phyloP scores from a whole-genome alignment of 2,797 vertebrate genomes.

The Sebastolobus alascanus region DNA sequence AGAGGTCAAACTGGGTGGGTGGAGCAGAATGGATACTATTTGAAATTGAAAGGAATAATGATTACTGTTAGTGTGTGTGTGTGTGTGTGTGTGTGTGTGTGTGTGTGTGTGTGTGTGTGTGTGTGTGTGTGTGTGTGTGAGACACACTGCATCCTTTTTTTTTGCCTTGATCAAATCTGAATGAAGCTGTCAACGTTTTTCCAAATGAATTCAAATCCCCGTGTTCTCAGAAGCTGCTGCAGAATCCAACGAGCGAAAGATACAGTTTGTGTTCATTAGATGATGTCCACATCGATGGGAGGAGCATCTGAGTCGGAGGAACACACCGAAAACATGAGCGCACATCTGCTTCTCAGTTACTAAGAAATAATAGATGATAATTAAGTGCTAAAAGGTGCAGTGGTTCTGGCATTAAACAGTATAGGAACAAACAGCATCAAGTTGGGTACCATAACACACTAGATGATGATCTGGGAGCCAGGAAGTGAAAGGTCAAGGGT shows the following conservation, averaged over 20 bases:
- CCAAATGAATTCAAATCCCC: not conserved
- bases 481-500: conserved; percentile 29
- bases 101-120: conserved; percentile 5
- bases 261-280: not conserved
- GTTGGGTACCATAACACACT: not conserved
- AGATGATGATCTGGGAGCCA: not conserved
- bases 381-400: not conserved
- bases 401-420: not conserved
- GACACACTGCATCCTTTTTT: not conserved
- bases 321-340: too few species aligned
- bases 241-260: not conserved
- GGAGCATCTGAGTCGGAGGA: not conserved
- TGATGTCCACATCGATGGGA: not conserved
- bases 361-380: not conserved
- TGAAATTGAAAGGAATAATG: conserved; percentile 53
- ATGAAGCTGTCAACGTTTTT: conserved; percentile 15
- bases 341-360: too few species aligned
- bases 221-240: not conserved
- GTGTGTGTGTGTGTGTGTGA: not conserved
- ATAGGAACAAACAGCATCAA: conserved; percentile 26
- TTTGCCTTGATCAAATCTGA: conserved; percentile 16
- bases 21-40: conserved; percentile 58
- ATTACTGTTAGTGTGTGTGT: conserved; percentile 30
- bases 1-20: conserved; percentile 62
- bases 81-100: conserved; percentile 7